phyloP scores from a whole-genome alignment of 1,140 invertebrate genomes.

The Watersipora subatra region DNA sequence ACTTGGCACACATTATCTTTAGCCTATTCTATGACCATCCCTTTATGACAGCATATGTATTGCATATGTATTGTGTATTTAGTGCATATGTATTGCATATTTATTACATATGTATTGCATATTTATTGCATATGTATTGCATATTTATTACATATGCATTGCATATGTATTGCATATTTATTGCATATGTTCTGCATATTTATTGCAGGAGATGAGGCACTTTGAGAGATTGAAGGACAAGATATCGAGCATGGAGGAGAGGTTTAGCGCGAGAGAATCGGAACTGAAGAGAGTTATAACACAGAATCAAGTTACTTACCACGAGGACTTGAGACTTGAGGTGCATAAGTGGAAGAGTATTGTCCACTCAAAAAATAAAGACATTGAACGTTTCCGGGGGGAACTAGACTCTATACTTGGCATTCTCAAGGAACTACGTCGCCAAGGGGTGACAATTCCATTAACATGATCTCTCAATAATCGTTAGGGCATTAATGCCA shows the following conservation, averaged over 20 bases:
- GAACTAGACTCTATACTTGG: slow-evolving; percentile 37
- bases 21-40: too few species aligned
- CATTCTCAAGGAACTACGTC: slow-evolving; percentile 29
- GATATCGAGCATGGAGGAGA: slow-evolving; percentile 26
- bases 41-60: too few species aligned
- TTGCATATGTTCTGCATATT: too few species aligned
- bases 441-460: slow-evolving; percentile 21
- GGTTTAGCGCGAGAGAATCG: slow-evolving; percentile 24
- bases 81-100: too few species aligned
- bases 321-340: slow-evolving; percentile 22
- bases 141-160: too few species aligned
- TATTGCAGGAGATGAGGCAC: slow-evolving; percentile 34
- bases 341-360: slow-evolving; percentile 28
- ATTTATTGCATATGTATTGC: too few species aligned
- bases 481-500: too few species aligned
- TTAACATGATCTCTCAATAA: too few species aligned
- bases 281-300: slow-evolving; percentile 29
- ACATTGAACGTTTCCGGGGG: slow-evolving; percentile 30
- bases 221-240: slow-evolving; percentile 31
- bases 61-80: too few species aligned
- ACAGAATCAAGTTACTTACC: slow-evolving; percentile 14
- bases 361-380: slow-evolving; percentile 31
- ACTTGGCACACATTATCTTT: too few species aligned
- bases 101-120: too few species aligned
- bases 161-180: too few species aligned